Evolutionary conservation across 2,797 vertebrate genomes (phyloP).

Genomic region (Argyrosomus regius): DNA sequence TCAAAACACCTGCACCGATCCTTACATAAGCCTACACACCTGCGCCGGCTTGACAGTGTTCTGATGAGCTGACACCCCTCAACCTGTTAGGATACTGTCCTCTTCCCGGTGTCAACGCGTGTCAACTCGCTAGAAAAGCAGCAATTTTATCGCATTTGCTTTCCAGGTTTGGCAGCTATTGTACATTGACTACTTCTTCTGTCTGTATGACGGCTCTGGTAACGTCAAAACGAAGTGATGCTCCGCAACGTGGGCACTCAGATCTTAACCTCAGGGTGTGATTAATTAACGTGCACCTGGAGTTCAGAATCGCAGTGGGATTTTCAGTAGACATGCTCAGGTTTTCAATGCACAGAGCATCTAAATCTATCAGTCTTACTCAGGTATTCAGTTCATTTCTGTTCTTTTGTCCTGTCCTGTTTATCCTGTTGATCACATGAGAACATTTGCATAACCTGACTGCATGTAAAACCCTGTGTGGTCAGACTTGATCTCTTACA

Average conservation of each 20-base stretch:
- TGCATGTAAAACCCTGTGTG: not conserved
- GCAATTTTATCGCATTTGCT: not conserved
- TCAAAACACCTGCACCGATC: not conserved
- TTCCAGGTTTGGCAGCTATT: not conserved
- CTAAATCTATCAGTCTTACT: not conserved
- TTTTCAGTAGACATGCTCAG: not conserved
- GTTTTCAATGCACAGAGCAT: not conserved
- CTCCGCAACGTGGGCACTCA: not conserved
- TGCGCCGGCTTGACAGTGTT: not conserved
- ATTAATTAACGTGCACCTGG: not conserved
- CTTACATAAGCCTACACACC: constrained; percentile 1
- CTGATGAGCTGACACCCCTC: not conserved
- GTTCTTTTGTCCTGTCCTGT: not conserved
- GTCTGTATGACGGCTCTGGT: not conserved
- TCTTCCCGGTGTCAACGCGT: constrained; percentile 4
- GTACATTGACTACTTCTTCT: not conserved
- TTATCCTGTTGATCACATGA: not conserved
- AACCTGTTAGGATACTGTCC: not conserved
- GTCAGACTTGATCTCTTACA: constrained; percentile 1
- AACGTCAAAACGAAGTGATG: not conserved
- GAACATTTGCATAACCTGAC: not conserved
- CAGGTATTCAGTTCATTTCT: not conserved
- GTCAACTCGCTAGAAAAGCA: not conserved
- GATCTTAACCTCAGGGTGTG: not conserved
- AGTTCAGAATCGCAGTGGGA: not conserved